Evolutionary conservation across 2,888 invertebrate species (phyloP), one percentile per base, ranked within the genome.

Genomic region (Erpobdella octoculata): DNA sequence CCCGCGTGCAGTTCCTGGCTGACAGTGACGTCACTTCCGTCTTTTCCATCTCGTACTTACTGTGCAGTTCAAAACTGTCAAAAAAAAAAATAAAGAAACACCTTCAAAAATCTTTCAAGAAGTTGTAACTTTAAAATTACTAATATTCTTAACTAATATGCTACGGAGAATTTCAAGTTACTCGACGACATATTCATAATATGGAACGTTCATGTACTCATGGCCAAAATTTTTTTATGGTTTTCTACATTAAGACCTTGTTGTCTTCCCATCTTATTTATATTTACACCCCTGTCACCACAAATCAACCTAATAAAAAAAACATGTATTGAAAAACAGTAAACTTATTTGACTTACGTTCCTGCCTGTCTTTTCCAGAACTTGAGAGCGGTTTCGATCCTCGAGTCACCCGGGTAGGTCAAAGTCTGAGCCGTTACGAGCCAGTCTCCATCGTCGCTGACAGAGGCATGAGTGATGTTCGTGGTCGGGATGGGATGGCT

Each of bases 361-460:
- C 86, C 90, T 41, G 28, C 28, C 15, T 31, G 41, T n/a, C 48
- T 68, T 48, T 78, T 74, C 91, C 91, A 91, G 82, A 91, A 91
- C 79, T 91, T 91, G 0, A 91, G 84, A 71, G 88, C 84, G 4
- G 88, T 83, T 82, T 91, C 90, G 5, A 86, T 84, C 66, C 84
- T 82, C 73, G 86, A 86, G 59, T 86, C 81, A 35, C 85, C 82
- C 81, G 89, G 88, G 78, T 87, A 85, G 78, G 83, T 77, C 70
- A 79, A 74, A 36, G 68, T 35, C 78, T 86, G 81, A 64, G 79
- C 77, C 0, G 91, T 91, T 8, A 88, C 89, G 84, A 91, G 85
- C 91, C 91, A 91, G 8, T 81, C 78, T 0, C 89, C 89, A 79
- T 87, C 85, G 69, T 85, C 84, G 80, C 88, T 88, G 72, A 91